phyloP scores from a whole-genome alignment of 1,140 invertebrate genomes.

The Aphelinus certus region DNA sequence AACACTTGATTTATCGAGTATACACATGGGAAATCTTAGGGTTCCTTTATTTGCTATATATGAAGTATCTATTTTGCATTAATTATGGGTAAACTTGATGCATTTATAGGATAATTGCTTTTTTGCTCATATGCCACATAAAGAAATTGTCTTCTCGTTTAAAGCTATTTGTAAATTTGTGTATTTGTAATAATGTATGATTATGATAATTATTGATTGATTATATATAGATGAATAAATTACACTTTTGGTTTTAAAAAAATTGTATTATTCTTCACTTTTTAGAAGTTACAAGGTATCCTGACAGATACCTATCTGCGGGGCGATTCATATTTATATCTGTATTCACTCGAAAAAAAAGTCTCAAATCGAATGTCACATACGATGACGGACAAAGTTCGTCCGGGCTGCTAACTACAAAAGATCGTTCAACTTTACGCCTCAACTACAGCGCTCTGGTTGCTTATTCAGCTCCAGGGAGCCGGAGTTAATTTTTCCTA shows the following conservation, averaged over 20 bases:
- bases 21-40: background rate
- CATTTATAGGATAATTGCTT: conserved; percentile 25
- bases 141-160: conserved; percentile 52
- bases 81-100: background rate
- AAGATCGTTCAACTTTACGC: no score
- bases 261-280: no score
- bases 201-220: conserved; percentile 44
- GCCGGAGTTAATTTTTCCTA: no score
- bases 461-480: no score
- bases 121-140: conserved; percentile 2
- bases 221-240: conserved; percentile 15
- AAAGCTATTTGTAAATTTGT: conserved; percentile 61
- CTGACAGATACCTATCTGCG: no score
- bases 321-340: no score
- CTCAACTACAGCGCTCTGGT: no score
- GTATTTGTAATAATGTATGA: conserved; percentile 61
- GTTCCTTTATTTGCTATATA: background rate
- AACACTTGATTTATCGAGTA: background rate
- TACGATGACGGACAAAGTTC: no score
- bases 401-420: no score
- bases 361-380: no score
- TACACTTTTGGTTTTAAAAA: background rate
- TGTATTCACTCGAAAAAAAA: no score
- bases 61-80: background rate
- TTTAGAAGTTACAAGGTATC: no score